Percentiles rank a stretch among this genome's conserved stretches.
These are phyloP conservation scores for Urocynchramus pylzowi DNA, from an alignment of 2,113 vertebrate genomes.

Conservation along the genomic window DNA sequence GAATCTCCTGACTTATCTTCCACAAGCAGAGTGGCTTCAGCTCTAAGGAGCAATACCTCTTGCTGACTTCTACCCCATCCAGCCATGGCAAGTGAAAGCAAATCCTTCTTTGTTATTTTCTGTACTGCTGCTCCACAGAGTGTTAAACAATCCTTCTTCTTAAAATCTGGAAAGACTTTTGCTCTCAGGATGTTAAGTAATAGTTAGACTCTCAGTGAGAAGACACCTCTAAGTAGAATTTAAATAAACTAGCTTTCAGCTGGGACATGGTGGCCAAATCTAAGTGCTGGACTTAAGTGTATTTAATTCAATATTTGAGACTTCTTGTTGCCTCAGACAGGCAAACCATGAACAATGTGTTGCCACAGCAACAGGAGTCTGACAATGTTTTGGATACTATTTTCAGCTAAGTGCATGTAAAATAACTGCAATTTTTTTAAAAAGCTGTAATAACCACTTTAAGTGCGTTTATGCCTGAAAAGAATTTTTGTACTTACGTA, in stretches of 20 bases:
- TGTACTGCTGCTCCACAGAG: not conserved
- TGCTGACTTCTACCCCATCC: not conserved
- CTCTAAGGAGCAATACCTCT: not conserved
- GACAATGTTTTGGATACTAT: constrained; percentile 49
- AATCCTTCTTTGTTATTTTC: not conserved
- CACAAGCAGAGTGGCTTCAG: not conserved
- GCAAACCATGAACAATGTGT: constrained; percentile 5
- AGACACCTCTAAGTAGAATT: not conserved
- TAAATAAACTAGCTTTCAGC: not conserved
- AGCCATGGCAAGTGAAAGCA: not conserved
- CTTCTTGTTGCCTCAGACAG: not conserved
- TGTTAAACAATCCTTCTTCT: not conserved
- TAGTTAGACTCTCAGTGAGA: not conserved
- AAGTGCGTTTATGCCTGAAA: not conserved
- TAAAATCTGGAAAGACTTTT: not conserved
- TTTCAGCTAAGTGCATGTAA: constrained; percentile 52
- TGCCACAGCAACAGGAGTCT: constrained; percentile 48
- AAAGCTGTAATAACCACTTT: constrained; percentile 44
- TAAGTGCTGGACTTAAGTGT: not conserved
- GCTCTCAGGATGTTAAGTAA: not conserved
- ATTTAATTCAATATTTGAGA: not conserved
- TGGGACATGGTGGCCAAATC: not conserved
- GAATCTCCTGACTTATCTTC: not conserved
- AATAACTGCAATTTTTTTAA: constrained; percentile 47
- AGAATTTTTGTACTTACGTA: not conserved